Base-by-base conservation (phyloP, 2,888 invertebrate genomes). In the Branchellion lobata region DNA sequence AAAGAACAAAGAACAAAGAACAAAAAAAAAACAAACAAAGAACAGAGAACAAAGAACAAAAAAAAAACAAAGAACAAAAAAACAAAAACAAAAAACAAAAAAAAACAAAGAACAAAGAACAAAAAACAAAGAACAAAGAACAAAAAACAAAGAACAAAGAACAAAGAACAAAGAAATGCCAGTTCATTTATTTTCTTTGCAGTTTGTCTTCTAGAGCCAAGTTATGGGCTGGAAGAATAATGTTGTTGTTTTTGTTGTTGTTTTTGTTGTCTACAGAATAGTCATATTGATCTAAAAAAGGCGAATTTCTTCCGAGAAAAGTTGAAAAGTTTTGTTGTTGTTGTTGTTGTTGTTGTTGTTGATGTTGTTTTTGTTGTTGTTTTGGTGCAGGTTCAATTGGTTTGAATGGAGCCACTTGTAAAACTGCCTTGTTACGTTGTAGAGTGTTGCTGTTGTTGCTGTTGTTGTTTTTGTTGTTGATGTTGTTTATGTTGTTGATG, bases 191-290 rank as follows among this genome's bases (percentile, higher is more conserved):
- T 69, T 77, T 77, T 65, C 61, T 31, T 34, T 65, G 57, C 33
- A 77, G 24, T n/a, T 65, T 31, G 8, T 77, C 77, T 24, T 51
- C 61, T 18, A 77, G 65, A 3, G 77, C 77, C 24, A 61, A n/a
- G 34, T 77, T 77, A n/a, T 77, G 77, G 5, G 77, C 77, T 11
- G 77, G 77, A n/a, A 77, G n/a, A 33, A 75, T 47, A 29, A 27
- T 69, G 69, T 69, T 69, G 69, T 69, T 31, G 33, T 69, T 21
- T 27, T 47, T 53, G 53, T 14, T 53, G 33, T 51, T 47, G 36
- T 21, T 73, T 8, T 27, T 73, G 29, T 11, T 31, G 27, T 21
- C 24, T 29, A n/a, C n/a, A 65, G 24, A 8, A n/a, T 65, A 21
- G 5, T 65, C 3, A 8, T 65, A 21, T n/a, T 65, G 24, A n/a